Evolutionary conservation across 1,140 invertebrate species (phyloP), one percentile per base, ranked within the genome.

Genomic region (Drosophila pruinosa): DNA sequence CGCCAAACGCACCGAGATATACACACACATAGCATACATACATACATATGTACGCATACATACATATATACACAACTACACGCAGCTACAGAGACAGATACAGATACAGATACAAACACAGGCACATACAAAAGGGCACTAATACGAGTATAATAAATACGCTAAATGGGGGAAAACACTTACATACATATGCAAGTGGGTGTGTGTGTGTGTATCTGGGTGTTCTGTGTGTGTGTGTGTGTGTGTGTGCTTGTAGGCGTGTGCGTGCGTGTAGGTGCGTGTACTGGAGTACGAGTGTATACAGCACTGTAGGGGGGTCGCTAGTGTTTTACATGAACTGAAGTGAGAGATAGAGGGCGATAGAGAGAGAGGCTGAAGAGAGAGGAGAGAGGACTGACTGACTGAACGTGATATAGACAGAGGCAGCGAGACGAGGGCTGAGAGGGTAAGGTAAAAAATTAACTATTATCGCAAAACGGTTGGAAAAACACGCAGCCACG

Each of bases 391-490:
- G 39, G 26, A 52, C n/a, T 34, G 10, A 12, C 31, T 3, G 31
- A 5, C 31, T 34, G 31, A 34, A 34, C 12, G 31, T 34, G 31
- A n/a, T 6, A 4, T 4, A 31, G 39, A 50, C 34, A 61, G 45
- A 34, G 56, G 58, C 72, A 17, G 36, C 59, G 47, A 70, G 8
- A 28, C 26, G n/a, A n/a, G n/a, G n/a, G n/a, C n/a, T n/a, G n/a
- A 14, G 34, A 58, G 48, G 70, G 28, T 31, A 48, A 15, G 41
- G 63, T 65, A 77, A 72, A 89, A 88, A 88, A 88, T 85, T 88
- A 85, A 85, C 82, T 85, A 85, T 81, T 82, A 85, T 88, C 81
- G 82, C 82, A 82, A 85, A 88, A 82, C 78, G 82, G 81, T 77
- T 88, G 82, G 78, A 75, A 85, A 86, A 85, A 85, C 82, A 81